Evolutionary conservation across 1,140 invertebrate species (phyloP), one percentile per base, ranked within the genome.

Genomic region (Drosophila ercepeae): DNA sequence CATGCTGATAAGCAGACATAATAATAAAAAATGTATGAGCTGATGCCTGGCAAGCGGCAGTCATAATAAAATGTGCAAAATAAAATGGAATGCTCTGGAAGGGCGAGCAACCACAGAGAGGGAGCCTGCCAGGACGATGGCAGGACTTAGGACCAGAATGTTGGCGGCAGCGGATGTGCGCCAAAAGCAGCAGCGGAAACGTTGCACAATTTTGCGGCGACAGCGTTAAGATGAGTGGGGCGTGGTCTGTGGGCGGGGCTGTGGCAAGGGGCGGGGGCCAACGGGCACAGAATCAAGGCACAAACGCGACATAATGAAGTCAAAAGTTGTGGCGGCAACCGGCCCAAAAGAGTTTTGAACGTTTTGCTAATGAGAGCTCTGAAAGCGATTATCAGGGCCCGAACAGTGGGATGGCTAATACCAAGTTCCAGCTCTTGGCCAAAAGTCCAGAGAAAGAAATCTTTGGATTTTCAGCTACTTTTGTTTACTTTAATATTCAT

Each of bases 61-160:
- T 76, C 81, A 86, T 86, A 86, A 86, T 86, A 86, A 86, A 86
- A 86, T 86, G 82, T 86, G 81, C 76, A 88, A 86, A 88, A 81
- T 86, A 86, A 86, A 86, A 86, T 77, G 82, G 79, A 88, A 42
- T 42, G 13, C 36, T 39, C 4, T 5, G 39, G 39, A 42, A 88
- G 88, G 81, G 82, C 76, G 59, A 74, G 78, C 63, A 76, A 69
- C 81, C 81, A 53, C 79, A 78, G 65, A 54, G 45, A 27, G 29
- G 50, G 27, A 16, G 29, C 25, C 7, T 9, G 34, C 16, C 32
- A 41, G 16, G 14, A 42, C 14, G 46, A 61, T 61, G 42, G 29
- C 57, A 64, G 42, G 60, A 64, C 60, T 64, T 51, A 51, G 58
- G 36, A 25, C 49, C 36, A 63, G 50, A 65, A 52, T 44, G 63